A percentile compares a stretch with the other conserved stretches of the same genome.
Evolutionary conservation across 1,140 invertebrate genomes (phyloP).

Genomic region (Zaprionus nigranus): DNA sequence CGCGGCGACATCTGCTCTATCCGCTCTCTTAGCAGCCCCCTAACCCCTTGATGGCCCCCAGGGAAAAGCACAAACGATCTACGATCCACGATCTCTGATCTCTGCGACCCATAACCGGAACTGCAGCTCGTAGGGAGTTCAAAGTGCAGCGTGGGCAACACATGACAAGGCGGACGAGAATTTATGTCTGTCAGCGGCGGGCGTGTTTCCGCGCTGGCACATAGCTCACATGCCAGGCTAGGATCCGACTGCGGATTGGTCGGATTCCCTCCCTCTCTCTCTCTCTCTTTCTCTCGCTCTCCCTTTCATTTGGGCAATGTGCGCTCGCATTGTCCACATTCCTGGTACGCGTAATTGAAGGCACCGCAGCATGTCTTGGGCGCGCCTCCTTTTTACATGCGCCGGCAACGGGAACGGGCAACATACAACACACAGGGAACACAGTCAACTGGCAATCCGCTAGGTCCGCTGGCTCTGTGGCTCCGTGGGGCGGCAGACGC

Average conservation of each 20-base stretch:
- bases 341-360: constrained; percentile 82
- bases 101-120: constrained; percentile 48
- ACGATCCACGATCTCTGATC: constrained; percentile 32
- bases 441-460: background rate
- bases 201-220: constrained; percentile 49
- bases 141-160: constrained; percentile 36
- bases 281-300: background rate
- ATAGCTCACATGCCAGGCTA: constrained; percentile 56
- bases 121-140: constrained; percentile 21
- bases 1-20: constrained; percentile 52
- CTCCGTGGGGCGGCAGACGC: constrained; percentile 29
- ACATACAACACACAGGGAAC: constrained; percentile 8
- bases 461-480: background rate
- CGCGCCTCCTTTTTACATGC: constrained; percentile 67
- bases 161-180: constrained; percentile 47
- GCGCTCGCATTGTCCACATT: constrained; percentile 75
- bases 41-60: constrained; percentile 72
- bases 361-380: constrained; percentile 70
- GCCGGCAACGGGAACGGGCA: constrained; percentile 36
- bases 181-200: constrained; percentile 74
- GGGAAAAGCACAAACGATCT: constrained; percentile 30
- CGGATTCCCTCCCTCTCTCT: constrained; percentile 42
- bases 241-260: constrained; percentile 64
- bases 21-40: constrained; percentile 5
- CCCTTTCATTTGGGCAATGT: constrained; percentile 54